phyloP scores from a whole-genome alignment of 2,797 vertebrate species.

The Gastrophryne carolinensis region DNA sequence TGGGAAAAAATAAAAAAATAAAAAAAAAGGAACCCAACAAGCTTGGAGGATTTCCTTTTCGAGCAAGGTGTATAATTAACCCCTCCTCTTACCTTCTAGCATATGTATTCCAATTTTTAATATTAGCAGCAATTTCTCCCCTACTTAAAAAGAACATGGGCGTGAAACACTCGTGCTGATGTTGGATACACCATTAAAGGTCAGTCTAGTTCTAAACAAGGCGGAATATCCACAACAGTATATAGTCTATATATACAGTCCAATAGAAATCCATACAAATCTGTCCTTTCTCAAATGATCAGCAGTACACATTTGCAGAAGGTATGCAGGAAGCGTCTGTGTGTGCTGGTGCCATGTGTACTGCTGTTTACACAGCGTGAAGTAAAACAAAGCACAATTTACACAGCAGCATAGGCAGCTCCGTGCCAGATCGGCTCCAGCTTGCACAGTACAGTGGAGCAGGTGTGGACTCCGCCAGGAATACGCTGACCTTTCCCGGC shows the following conservation, averaged over 20 bases:
- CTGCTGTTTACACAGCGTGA: background rate
- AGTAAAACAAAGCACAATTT: conserved; percentile 10
- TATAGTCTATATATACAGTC: background rate
- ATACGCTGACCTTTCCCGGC: conserved; percentile 34
- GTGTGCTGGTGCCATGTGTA: background rate
- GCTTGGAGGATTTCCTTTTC: too few relatives aligned
- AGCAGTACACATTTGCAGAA: background rate
- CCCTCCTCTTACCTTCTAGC: too few relatives aligned
- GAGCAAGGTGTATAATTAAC: too few relatives aligned
- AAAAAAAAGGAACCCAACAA: too few relatives aligned
- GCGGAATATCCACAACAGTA: background rate
- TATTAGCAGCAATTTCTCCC: too few relatives aligned
- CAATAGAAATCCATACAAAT: too few relatives aligned
- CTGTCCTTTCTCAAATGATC: background rate
- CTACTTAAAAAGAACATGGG: background rate
- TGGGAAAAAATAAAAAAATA: too few relatives aligned
- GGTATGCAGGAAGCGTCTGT: background rate
- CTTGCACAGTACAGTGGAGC: conserved; percentile 5
- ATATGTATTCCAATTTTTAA: too few relatives aligned
- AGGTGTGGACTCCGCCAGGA: conserved; percentile 26
- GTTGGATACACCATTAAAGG: background rate
- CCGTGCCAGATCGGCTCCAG: background rate
- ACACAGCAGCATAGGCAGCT: background rate
- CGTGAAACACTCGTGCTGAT: background rate
- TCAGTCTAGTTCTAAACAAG: background rate